Evolutionary conservation across 2,113 vertebrate genomes (phyloP), one percentile per base, ranked within the genome.

Genomic region (Glareola pratincola): DNA sequence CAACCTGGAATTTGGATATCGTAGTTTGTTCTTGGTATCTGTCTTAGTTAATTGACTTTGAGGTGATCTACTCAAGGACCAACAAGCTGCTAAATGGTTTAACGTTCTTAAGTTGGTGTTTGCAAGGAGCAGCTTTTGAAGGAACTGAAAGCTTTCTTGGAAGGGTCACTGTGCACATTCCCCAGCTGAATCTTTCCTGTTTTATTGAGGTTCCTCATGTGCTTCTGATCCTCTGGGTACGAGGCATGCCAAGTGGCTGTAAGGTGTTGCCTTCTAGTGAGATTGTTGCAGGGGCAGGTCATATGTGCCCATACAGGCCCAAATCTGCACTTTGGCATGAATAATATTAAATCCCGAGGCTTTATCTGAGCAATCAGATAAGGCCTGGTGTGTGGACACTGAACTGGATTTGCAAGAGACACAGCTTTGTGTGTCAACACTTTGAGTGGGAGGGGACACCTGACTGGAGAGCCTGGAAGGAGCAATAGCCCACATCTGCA

Each of bases 371-470:
- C 59, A 22, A 34, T 62, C 64, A 6, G 76, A n/a, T 22, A 47
- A 53, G 80, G 59, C 69, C 64, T 19, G 39, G 29, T 67, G 74
- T 92, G 90, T 59, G 67, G 89, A 60, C 78, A 59, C 47, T 11
- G 78, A 96, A 72, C 94, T 96, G 95, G 92, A 68, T 92, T 8
- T 78, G 92, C 81, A 79, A 8, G 92, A 79, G 94, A 82, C 81
- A 53, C 73, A 91, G 90, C 94, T 93, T 21, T 34, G 90, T 83
- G 77, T 94, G 95, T 48, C 94, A 82, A 15, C 81, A 77, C 67
- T 43, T 27, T 0, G 20, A 8, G 50, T 37, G 88, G 96, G 92
- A 96, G 88, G 95, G 67, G 57, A 95, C 66, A 29, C 59, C 87
- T 50, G 76, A 5, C 16, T 50, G 13, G 92, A 16, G 19, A 59